Conservation (phyloP, 2,888 invertebrate genomes). For the Gnatocerus cornutus region DNA sequence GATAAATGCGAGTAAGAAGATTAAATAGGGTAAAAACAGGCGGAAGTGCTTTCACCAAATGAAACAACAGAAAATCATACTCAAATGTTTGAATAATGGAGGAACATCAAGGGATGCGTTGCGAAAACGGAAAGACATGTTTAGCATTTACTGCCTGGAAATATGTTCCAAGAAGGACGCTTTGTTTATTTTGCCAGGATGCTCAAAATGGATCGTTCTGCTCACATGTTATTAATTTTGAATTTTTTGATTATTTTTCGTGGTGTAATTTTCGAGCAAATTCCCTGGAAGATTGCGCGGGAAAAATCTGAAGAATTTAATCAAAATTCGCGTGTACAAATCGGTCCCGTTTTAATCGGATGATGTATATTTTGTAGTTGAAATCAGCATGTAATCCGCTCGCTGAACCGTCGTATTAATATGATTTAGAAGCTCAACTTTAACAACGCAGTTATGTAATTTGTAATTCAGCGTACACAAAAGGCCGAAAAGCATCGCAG, state of each 20-base stretch:
- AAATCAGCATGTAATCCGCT: slow-evolving; percentile 48
- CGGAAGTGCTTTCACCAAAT: slow-evolving; percentile 12
- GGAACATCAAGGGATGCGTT: not conserved
- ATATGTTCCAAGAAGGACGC: no score
- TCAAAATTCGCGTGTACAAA: slow-evolving; percentile 37
- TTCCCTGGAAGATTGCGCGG: not conserved
- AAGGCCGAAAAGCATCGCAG: not conserved
- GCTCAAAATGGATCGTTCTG: no score
- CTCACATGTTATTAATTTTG: no score
- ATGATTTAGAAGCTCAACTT: slow-evolving; percentile 45
- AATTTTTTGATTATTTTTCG: not conserved
- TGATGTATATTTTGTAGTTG: slow-evolving; percentile 44
- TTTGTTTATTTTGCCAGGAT: no score
- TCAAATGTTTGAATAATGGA: slow-evolving; percentile 16
- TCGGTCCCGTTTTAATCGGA: slow-evolving; percentile 30
- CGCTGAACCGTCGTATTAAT: slow-evolving; percentile 46
- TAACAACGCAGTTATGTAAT: slow-evolving; percentile 45
- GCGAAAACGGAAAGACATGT: not conserved
- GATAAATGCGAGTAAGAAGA: slow-evolving; percentile 10
- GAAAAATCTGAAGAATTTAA: slow-evolving; percentile 41
- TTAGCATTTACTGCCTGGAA: not conserved
- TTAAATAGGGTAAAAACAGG: slow-evolving; percentile 14
- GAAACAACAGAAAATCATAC: slow-evolving; percentile 20
- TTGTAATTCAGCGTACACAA: slow-evolving; percentile 33
- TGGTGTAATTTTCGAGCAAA: not conserved